A percentile compares a stretch with the other conserved stretches of the same genome.
Conservation (phyloP, 2,113 vertebrate genomes). For the Genyomyrus donnyi region DNA sequence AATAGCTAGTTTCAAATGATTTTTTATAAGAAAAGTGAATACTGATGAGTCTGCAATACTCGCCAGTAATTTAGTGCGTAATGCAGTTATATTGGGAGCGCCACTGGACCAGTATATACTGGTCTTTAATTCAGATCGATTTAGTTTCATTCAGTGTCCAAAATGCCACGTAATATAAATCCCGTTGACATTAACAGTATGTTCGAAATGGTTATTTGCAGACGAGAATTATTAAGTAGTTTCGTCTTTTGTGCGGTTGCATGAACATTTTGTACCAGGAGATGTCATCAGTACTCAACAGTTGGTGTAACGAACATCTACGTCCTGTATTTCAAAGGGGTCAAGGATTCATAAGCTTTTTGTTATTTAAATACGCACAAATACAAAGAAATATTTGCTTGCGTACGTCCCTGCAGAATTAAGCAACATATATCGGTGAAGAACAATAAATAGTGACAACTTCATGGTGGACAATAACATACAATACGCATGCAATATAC, state of each 20-base stretch:
- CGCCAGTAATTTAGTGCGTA: background rate
- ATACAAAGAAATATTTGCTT: background rate
- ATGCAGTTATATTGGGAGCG: background rate
- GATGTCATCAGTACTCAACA: background rate
- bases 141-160: background rate
- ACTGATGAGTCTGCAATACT: background rate
- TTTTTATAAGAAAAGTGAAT: background rate
- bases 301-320: background rate
- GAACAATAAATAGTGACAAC: background rate
- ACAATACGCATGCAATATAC: background rate
- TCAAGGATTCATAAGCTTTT: background rate
- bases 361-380: background rate
- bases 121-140: background rate
- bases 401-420: background rate
- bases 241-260: background rate
- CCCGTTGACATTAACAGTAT: background rate
- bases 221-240: background rate
- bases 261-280: background rate
- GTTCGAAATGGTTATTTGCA: background rate
- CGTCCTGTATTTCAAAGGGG: background rate
- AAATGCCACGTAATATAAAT: background rate
- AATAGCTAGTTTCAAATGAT: background rate
- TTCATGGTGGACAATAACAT: background rate
- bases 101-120: background rate
- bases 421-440: background rate